Evolutionary conservation across 2,888 invertebrate genomes (phyloP).

Genomic region (Xanthostigma xanthostigma): DNA sequence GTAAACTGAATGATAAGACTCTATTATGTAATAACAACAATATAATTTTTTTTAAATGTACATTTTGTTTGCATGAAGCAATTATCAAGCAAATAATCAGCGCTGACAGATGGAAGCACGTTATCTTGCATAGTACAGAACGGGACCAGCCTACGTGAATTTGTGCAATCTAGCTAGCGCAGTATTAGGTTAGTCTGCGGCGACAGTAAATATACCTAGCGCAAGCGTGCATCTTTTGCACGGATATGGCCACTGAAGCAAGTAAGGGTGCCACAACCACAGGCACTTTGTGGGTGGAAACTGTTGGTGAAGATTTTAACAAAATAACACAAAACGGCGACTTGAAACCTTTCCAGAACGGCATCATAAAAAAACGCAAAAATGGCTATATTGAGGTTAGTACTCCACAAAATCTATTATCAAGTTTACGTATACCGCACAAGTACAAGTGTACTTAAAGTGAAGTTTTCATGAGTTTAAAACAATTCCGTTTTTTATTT

Average conservation of each 20-base stretch:
- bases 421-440: constrained; percentile 13
- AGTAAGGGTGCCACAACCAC: neutral
- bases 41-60: no score
- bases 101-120: no score
- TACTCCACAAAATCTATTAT: neutral
- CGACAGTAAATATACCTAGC: no score
- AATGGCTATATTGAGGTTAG: constrained; percentile 10
- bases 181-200: no score
- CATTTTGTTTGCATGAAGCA: no score
- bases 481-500: neutral
- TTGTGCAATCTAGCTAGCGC: no score
- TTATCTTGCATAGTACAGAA: no score
- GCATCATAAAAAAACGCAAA: constrained; percentile 5
- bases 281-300: neutral
- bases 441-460: neutral
- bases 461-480: neutral
- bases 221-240: no score
- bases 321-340: neutral
- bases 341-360: constrained; percentile 1
- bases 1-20: no score
- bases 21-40: no score
- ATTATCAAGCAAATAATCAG: no score
- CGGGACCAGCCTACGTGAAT: no score
- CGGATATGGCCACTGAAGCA: neutral
- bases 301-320: neutral